Evolutionary conservation across 2,797 vertebrate genomes (phyloP), one percentile per base, ranked within the genome.

Genomic region (Gymnothorax reevesii): DNA sequence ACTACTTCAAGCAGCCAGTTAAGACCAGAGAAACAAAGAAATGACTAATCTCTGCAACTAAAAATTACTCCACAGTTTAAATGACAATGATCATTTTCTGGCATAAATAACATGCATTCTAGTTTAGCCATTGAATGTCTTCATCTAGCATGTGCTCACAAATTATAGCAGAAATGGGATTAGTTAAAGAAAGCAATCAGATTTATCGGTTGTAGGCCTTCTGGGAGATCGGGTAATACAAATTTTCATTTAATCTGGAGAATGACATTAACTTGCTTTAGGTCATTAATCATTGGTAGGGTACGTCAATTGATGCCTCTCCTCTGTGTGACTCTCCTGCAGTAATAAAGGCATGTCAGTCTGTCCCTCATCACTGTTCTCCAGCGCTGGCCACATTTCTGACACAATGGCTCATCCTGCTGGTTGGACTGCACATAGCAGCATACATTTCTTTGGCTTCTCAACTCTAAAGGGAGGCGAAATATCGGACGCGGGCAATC

Each of bases 351-450:
- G 6, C 42, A 77, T 42, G 54, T 22, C 42, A 79, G 75, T 79
- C 15, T 49, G n/a, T 54, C 42, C 42, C 13, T 20, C 49, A 7
- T 54, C 42, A 22, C 5, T 79, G 7, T 17, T 20, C 8, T 54
- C 49, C 33, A 42, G 33, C 33, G 49, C 15, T 17, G 33, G 54
- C 49, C 22, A 20, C 49, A 54, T 79, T 79, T 79, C 75, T 52
- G 75, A 79, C 75, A 79, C 75, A 79, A 79, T 52, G 75, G 75
- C 75, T 49, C 75, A 20, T 79, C 75, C 75, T 79, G 75, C 42
- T 52, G 75, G 75, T n/a, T 22, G 75, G 5, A 17, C 20, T 79
- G 42, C 20, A n/a, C 49, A 8, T 79, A 52, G 49, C 75, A 79
- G 75, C 75, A 17, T 79, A 42, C 9, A 9, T 49, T 79, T 79